These are phyloP conservation scores for Drosophila bocqueti DNA, from an alignment of 1,140 invertebrate genomes.

Conservation along the genomic window DNA sequence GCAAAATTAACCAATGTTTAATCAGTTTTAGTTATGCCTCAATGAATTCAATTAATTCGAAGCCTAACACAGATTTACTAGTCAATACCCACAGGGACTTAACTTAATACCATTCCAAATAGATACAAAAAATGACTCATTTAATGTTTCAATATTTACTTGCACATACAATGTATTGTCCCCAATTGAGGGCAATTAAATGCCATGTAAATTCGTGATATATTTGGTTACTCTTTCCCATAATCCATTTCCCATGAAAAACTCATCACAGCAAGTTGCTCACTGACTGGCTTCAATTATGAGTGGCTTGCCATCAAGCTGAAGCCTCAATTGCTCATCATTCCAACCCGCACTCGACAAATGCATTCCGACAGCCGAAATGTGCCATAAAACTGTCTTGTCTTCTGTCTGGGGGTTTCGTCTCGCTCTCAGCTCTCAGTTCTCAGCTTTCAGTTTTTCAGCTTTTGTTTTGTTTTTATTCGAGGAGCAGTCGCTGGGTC, in stretches of 20 bases:
- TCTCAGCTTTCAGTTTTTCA: not conserved
- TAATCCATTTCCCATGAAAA: conserved; percentile 35
- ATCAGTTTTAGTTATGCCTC: conserved; percentile 13
- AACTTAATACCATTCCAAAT: not conserved
- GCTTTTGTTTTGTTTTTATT: conserved; percentile 14
- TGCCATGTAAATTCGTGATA: not conserved
- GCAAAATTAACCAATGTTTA: conserved; percentile 20
- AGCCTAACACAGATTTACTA: not conserved
- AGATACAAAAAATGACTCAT: not conserved
- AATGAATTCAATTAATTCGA: conserved; percentile 10
- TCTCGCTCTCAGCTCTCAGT: not conserved
- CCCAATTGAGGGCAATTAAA: conserved; percentile 22
- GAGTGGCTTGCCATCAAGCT: conserved; percentile 30
- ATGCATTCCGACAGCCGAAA: conserved; percentile 48
- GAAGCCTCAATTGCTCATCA: conserved; percentile 30
- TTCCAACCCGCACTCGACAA: conserved; percentile 30
- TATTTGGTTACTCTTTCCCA: conserved; percentile 20
- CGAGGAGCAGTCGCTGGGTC: not conserved
- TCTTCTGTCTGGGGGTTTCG: conserved; percentile 19
- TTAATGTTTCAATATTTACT: not conserved
- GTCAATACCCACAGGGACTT: too few species aligned
- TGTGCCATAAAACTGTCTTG: conserved; percentile 59
- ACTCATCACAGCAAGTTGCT: conserved; percentile 11
- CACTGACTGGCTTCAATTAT: conserved; percentile 42
- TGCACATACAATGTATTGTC: not conserved